Base-by-base conservation (phyloP, 2,797 vertebrate species). In the Adrianichthys oophorus region DNA sequence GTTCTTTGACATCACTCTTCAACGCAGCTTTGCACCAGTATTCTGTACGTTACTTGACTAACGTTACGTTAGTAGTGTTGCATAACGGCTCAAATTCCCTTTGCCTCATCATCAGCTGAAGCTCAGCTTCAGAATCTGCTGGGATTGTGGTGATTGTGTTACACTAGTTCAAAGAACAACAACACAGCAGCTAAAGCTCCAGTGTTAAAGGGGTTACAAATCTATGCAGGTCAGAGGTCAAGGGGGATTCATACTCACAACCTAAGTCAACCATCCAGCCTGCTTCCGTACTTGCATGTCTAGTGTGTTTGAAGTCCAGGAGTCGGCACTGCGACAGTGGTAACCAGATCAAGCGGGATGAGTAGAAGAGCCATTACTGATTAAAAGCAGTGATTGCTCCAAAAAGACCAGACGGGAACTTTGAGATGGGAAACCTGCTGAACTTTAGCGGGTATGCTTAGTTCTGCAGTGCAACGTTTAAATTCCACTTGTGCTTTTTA, bases 271-370 rank as follows among this genome's bases (percentile, higher is more conserved):
- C 59, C 72, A 55, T 69, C 60, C 67, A 13, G 59, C 53, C 68
- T 70, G 72, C 68, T 76, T 88, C 84, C 75, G 79, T 62, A 56
- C 32, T 15, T 0, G 56, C 21, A 48, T 41, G 55, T 52, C 41
- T 50, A 18, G 55, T 21, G 46, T 4, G 56, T 74, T 73, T 82
- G 76, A 75, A 74, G 57, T 48, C 1, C 71, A 80, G 76, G 73
- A 74, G 63, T 58, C 75, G 77, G 79, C 72, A 76, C 71, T 68
- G 62, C 43, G 24, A 21, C 59, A 15, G 21, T 0, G 12, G 84
- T 80, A 86, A 86, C 78, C 65, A 45, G 82, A 86, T 74, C 76
- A 57, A 69, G 48, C 40, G 29, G 79, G 76, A 73, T 74, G 67
- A 74, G 70, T 6, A 48, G 56, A 13, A 50, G 70, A 71, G 78